phyloP scores from a whole-genome alignment of 2,113 vertebrate genomes.

The Cygnus atratus region DNA sequence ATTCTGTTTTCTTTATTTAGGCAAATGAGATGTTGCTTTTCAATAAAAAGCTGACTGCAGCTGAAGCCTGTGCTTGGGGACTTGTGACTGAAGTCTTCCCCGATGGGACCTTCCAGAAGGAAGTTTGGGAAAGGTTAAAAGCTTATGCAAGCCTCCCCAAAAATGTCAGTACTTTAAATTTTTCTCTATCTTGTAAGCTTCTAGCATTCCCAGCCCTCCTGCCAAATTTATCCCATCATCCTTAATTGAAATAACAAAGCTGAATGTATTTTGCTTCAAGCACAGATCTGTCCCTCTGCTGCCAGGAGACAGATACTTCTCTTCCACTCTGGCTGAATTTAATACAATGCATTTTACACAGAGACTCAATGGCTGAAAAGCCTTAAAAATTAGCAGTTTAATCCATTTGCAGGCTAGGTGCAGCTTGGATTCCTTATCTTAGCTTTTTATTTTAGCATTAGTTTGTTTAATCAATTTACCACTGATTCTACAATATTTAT shows the following conservation, averaged over 20 bases:
- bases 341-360: neutral
- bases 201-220: neutral
- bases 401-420: neutral
- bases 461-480: neutral
- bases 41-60: slow-evolving; percentile 89
- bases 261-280: neutral
- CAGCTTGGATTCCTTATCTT: neutral
- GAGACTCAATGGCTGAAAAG: neutral
- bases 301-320: neutral
- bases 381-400: neutral
- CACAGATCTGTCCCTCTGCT: neutral
- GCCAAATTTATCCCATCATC: neutral
- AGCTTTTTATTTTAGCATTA: neutral
- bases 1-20: slow-evolving; percentile 64
- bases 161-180: slow-evolving; percentile 76
- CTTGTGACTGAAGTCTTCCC: slow-evolving; percentile 93
- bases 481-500: neutral
- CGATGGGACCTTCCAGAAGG: slow-evolving; percentile 84
- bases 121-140: slow-evolving; percentile 87
- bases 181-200: neutral
- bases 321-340: neutral
- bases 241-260: neutral
- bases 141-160: slow-evolving; percentile 82
- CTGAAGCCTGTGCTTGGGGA: slow-evolving; percentile 84
- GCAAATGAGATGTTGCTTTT: slow-evolving; percentile 91